These are phyloP conservation scores for Bos indicus DNA, from an alignment of 2,113 vertebrate species.

Conservation along the genomic window DNA sequence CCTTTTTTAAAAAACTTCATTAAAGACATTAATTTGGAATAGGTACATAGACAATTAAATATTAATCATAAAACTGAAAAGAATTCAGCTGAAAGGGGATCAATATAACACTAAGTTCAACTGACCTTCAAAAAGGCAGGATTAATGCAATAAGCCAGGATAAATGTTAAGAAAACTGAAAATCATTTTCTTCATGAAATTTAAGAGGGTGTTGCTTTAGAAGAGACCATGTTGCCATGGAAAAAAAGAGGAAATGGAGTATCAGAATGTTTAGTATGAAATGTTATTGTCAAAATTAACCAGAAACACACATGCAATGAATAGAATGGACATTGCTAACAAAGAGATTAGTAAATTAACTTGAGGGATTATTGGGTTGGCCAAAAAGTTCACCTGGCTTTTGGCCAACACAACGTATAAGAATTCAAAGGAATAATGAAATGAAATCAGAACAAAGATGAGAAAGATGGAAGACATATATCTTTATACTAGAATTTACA, in stretches of 20 bases:
- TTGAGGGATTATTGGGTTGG: background rate
- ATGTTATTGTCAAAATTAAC: background rate
- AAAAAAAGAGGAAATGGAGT: background rate
- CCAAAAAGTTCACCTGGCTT: background rate
- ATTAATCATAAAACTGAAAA: conserved; percentile 3
- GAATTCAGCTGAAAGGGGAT: background rate
- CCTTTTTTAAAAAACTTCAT: background rate
- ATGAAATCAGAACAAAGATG: background rate
- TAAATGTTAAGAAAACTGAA: background rate
- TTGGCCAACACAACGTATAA: background rate
- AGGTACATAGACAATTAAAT: background rate
- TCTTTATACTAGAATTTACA: background rate
- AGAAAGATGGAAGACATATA: background rate
- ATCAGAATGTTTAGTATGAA: background rate
- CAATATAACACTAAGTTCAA: background rate
- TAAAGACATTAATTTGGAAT: background rate
- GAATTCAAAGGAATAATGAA: background rate
- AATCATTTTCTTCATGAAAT: background rate
- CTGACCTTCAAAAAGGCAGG: background rate
- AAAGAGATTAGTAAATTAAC: conserved; percentile 4
- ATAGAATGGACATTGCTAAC: background rate
- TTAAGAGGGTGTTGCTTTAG: background rate
- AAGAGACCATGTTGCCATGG: background rate
- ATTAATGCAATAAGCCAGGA: background rate
- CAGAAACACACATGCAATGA: background rate